Evolutionary conservation across 1,140 invertebrate genomes (phyloP).

Genomic region (Trichoplusia ni): DNA sequence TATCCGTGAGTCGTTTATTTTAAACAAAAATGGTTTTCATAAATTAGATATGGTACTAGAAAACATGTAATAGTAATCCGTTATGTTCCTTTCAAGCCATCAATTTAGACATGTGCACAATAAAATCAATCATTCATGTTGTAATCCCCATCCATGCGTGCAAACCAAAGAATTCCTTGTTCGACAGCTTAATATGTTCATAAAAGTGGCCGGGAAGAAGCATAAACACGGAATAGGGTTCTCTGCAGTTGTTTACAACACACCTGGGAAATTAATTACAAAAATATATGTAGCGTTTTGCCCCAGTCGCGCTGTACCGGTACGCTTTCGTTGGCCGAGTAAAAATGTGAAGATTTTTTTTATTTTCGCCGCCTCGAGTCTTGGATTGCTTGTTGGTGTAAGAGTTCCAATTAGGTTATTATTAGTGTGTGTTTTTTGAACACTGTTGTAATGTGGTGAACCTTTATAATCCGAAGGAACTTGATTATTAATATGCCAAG

Average conservation of each 20-base stretch:
- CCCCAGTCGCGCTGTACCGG: neutral
- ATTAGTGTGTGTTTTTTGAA: too few species aligned
- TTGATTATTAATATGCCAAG: too few species aligned
- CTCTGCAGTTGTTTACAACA: slow-evolving; percentile 49
- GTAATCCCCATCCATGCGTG: neutral
- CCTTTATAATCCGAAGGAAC: too few species aligned
- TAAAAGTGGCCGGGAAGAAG: slow-evolving; percentile 24
- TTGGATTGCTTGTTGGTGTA: neutral
- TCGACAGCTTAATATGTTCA: slow-evolving; percentile 37
- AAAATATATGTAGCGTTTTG: slow-evolving; percentile 39
- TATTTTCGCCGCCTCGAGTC: neutral
- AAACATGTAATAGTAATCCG: too few species aligned
- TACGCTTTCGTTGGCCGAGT: slow-evolving; percentile 8
- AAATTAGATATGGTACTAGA: too few species aligned
- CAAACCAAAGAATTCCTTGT: slow-evolving; percentile 25
- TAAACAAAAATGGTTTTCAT: too few species aligned
- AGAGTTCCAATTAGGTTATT: too few species aligned
- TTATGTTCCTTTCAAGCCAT: too few species aligned
- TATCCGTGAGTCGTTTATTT: too few species aligned
- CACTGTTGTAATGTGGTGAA: too few species aligned
- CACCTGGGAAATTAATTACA: slow-evolving; percentile 62
- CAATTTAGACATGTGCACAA: neutral
- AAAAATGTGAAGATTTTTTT: slow-evolving; percentile 15
- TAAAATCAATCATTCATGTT: neutral
- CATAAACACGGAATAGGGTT: slow-evolving; percentile 34